A percentile compares a stretch with the other conserved stretches of the same genome.
Conservation (phyloP, 2,888 invertebrate species). For the Branchellion lobata region DNA sequence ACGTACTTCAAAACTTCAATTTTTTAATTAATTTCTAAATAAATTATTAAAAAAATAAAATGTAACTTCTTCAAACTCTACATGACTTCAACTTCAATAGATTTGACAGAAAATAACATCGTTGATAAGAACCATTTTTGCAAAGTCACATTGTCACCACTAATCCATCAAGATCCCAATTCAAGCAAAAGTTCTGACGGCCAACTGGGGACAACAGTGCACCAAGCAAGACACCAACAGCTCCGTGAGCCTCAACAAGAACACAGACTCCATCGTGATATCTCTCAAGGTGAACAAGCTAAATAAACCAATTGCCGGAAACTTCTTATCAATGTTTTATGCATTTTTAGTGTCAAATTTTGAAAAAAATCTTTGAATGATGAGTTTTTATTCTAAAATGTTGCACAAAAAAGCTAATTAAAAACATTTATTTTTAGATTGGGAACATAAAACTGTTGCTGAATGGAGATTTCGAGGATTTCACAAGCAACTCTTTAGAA, state of each 20-base stretch:
- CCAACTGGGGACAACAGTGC: conserved; percentile 48
- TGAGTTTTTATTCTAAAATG: not conserved
- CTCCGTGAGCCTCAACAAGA: conserved; percentile 44
- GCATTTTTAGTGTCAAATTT: not conserved
- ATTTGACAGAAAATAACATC: no score
- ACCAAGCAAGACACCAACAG: not conserved
- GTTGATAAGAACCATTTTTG: no score
- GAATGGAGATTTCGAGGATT: conserved; percentile 51
- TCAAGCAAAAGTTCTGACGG: conserved; percentile 45
- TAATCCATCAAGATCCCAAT: no score
- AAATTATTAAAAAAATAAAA: no score
- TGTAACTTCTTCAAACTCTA: no score
- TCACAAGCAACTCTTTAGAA: conserved; percentile 10
- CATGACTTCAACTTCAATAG: no score
- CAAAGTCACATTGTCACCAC: no score
- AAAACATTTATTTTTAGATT: not conserved
- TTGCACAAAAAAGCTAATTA: not conserved
- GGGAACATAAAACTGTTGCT: conserved; percentile 43
- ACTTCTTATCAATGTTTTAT: not conserved
- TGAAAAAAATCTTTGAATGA: not conserved
- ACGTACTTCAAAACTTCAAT: no score
- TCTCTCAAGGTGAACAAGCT: conserved; percentile 27
- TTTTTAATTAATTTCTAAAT: no score
- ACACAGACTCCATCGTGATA: conserved; percentile 49
- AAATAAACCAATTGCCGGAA: not conserved